Base-by-base conservation (phyloP, 2,113 vertebrate genomes). In the Tragelaphus buxtoni region DNA sequence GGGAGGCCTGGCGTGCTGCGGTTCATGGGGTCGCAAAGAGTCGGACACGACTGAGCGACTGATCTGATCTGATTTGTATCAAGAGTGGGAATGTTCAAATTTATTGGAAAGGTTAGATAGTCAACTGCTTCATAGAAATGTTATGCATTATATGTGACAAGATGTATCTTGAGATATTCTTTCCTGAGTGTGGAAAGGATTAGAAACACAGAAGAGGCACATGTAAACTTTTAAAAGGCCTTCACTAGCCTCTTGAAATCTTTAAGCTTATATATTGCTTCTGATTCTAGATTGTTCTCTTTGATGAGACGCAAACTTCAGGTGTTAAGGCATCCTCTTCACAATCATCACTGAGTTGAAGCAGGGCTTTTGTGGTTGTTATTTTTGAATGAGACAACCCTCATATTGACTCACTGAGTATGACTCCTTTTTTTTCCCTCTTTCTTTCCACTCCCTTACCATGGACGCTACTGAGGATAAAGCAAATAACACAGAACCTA, bases 401-500 rank as follows among this genome's bases (percentile, higher is more conserved):
- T 86, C 35, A 30, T 17, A 14, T 3, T 96, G 96, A 96, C 81
- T 95, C 93, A 96, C 1, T 69, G 39, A 53, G 6, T 80, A 39
- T 74, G 63, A 93, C 65, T 83, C 79, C 83, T 65, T 77, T 95
- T 82, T 61, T 80, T 81, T 89, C 79, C 79, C 24, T 77, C 42
- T 74, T 69, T 93, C 26, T 81, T 95, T 74, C 91, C 39, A 85
- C 84, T 93, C 45, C 95, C 39, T 95, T 87, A 79, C 84, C 39
- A 39, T 35, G 39, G 55, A 81, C 0, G 4, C 56, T 60, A 30
- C 79, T 47, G 77, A 95, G 61, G 69, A 93, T 51, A 77, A 88
- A 97, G 74, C 60, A 95, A 93, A 88, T 77, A 97, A 97, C 76
- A 49, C 87, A 76, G 56, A 94, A 77, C n/a, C 26, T 60, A 80